A percentile compares a stretch with the other conserved stretches of the same genome.
Conservation (phyloP, 2,888 invertebrate species). For the Polietes domitor region DNA sequence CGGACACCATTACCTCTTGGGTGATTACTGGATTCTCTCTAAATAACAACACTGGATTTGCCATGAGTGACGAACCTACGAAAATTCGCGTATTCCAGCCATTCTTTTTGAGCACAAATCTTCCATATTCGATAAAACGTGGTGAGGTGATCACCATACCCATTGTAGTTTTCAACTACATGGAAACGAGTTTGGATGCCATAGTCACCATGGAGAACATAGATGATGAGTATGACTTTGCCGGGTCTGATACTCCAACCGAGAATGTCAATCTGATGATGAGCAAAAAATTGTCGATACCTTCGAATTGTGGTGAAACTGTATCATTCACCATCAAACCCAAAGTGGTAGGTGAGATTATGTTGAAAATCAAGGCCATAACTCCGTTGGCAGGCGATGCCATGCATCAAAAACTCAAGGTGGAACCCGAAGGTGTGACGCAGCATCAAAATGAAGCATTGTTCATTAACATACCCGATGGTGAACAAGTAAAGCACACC, state of each 20-base stretch:
- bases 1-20: slow-evolving; percentile 93
- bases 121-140: slow-evolving; percentile 93
- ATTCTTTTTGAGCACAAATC: slow-evolving; percentile 92
- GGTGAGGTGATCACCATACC: slow-evolving; percentile 95
- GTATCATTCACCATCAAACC: slow-evolving; percentile 93
- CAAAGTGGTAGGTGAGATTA: slow-evolving; percentile 86
- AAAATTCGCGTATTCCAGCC: slow-evolving; percentile 89
- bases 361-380: slow-evolving; percentile 89
- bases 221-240: slow-evolving; percentile 90
- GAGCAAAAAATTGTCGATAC: slow-evolving; percentile 82
- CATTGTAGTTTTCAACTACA: slow-evolving; percentile 93
- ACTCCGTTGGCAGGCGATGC: slow-evolving; percentile 90
- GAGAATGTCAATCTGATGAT: slow-evolving; percentile 81
- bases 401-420: slow-evolving; percentile 87
- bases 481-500: slow-evolving; percentile 82
- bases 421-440: slow-evolving; percentile 91
- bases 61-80: slow-evolving; percentile 86
- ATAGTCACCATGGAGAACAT: slow-evolving; percentile 92
- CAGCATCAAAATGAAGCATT: slow-evolving; percentile 88
- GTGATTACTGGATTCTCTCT: slow-evolving; percentile 91
- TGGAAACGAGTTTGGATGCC: slow-evolving; percentile 88
- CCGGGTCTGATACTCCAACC: slow-evolving; percentile 88
- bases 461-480: slow-evolving; percentile 85
- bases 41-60: slow-evolving; percentile 88
- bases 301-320: slow-evolving; percentile 88